Conservation (phyloP, 2,888 invertebrate species). For the Netelia virgata region DNA sequence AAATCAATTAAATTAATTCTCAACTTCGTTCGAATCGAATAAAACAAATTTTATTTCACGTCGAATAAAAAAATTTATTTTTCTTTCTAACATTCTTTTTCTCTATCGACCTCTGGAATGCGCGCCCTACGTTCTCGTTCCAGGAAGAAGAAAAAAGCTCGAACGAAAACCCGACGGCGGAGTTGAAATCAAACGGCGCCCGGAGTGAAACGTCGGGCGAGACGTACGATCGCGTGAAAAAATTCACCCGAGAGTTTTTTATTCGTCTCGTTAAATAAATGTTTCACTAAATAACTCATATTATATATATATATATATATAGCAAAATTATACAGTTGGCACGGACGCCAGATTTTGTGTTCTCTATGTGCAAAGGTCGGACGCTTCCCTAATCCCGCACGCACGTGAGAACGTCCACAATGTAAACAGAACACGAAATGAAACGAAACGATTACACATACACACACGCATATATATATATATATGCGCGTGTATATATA, state of each 20-base stretch:
- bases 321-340: not conserved
- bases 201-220: not conserved
- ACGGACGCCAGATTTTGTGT: conserved; percentile 1
- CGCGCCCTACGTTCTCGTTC: no score
- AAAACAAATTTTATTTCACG: no score
- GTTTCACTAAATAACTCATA: not conserved
- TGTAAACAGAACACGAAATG: not conserved
- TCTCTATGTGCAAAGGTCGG: conserved; percentile 11
- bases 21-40: no score
- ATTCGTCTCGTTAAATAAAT: not conserved
- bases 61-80: no score
- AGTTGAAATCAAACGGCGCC: not conserved
- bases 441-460: not conserved
- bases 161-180: not conserved
- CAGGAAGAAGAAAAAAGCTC: conserved; percentile 3
- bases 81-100: no score
- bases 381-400: conserved; percentile 24
- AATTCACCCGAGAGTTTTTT: not conserved
- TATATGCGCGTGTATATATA: no score
- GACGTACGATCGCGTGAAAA: conserved; percentile 18
- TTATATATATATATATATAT: not conserved
- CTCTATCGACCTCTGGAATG: no score
- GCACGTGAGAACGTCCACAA: conserved; percentile 1
- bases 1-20: no score
- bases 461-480: no score